A percentile compares a stretch with the other conserved stretches of the same genome.
phyloP scores from a whole-genome alignment of 2,797 vertebrate species.

The Cercopithecus petaurista region DNA sequence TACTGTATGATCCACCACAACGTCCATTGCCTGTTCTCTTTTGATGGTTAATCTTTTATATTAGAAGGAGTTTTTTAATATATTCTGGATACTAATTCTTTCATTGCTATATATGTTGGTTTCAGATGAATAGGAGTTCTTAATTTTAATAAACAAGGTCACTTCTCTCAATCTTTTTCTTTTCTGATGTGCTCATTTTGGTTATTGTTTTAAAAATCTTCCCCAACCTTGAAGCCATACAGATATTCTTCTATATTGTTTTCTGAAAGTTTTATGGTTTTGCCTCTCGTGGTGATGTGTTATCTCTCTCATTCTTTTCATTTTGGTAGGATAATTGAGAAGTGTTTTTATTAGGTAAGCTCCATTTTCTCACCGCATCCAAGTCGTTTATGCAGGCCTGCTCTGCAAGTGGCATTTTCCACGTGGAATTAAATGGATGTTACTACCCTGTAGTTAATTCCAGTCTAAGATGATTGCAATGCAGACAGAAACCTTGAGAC shows the following conservation, averaged over 20 bases:
- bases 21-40: neutral
- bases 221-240: neutral
- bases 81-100: neutral
- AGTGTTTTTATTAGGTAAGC: neutral
- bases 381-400: neutral
- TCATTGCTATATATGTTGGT: neutral
- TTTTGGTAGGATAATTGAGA: neutral
- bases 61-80: neutral
- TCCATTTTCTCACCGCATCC: neutral
- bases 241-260: neutral
- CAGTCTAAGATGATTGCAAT: neutral
- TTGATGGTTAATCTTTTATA: neutral
- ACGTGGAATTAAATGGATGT: neutral
- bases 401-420: neutral
- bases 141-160: neutral
- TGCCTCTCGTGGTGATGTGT: neutral
- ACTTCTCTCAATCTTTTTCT: neutral
- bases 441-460: neutral
- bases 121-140: neutral
- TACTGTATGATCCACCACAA: accelerated
- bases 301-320: neutral
- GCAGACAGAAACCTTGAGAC: neutral
- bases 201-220: neutral
- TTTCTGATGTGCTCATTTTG: neutral
- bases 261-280: neutral